These are phyloP conservation scores for Drosophila tropicalis DNA, from an alignment of 1,140 invertebrate species.

Conservation along the genomic window DNA sequence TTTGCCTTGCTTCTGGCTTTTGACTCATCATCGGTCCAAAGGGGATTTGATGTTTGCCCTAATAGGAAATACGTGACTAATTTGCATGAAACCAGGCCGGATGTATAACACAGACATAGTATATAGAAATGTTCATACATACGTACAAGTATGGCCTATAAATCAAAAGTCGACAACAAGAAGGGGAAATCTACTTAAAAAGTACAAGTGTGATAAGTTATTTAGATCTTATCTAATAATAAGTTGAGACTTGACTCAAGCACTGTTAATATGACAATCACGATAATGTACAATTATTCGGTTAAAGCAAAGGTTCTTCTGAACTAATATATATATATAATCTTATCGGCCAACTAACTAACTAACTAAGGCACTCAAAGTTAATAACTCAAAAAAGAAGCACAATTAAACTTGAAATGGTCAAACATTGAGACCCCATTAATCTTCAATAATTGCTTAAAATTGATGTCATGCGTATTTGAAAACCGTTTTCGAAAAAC, in stretches of 20 bases:
- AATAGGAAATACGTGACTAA: conserved; percentile 77
- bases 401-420: conserved; percentile 60
- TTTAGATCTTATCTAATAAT: not conserved
- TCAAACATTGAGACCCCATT: conserved; percentile 61
- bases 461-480: conserved; percentile 81
- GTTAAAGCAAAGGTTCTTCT: conserved; percentile 24
- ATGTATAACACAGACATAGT: conserved; percentile 14
- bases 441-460: conserved; percentile 74
- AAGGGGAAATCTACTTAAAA: conserved; percentile 3
- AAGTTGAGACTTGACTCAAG: not conserved
- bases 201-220: conserved; percentile 2
- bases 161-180: conserved; percentile 40
- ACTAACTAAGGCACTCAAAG: not conserved
- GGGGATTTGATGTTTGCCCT: conserved; percentile 51
- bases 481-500: conserved; percentile 67
- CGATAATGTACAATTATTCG: conserved; percentile 46
- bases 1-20: conserved; percentile 22
- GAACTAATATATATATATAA: not conserved
- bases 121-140: not conserved
- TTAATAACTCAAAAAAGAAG: conserved; percentile 44
- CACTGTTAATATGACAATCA: too few relatives aligned
- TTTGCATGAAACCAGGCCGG: conserved; percentile 41
- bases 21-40: conserved; percentile 58
- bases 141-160: conserved; percentile 29
- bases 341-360: conserved; percentile 41